These are phyloP conservation scores for Eumerus sabulonum DNA, from an alignment of 2,888 invertebrate species.

Conservation along the genomic window DNA sequence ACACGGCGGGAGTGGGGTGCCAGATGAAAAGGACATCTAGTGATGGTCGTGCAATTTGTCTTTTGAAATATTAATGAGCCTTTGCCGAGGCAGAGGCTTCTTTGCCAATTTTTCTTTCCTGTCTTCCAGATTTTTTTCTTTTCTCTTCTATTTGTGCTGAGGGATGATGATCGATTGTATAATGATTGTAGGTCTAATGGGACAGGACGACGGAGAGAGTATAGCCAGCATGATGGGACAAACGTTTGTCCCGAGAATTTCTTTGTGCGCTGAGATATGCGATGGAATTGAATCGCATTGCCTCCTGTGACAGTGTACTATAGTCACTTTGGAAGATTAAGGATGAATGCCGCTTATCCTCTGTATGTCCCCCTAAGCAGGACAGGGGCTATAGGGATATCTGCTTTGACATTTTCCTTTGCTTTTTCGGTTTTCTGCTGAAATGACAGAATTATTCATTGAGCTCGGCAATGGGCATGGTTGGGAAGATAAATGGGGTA, in stretches of 20 bases:
- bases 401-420: constrained; percentile 53
- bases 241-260: constrained; percentile 17
- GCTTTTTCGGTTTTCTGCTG: constrained; percentile 34
- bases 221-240: neutral
- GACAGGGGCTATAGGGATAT: constrained; percentile 28
- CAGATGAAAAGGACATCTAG: constrained; percentile 1
- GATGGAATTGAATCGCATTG: constrained; percentile 67
- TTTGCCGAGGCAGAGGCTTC: constrained; percentile 47
- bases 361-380: constrained; percentile 28
- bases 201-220: neutral
- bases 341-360: constrained; percentile 20
- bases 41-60: constrained; percentile 73
- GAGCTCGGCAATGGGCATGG: constrained; percentile 26
- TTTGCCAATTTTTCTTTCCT: constrained; percentile 37
- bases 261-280: constrained; percentile 36
- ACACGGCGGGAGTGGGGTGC: no score
- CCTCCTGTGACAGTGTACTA: constrained; percentile 31
- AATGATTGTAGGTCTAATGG: constrained; percentile 57
- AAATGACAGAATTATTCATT: constrained; percentile 61
- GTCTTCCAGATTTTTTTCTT: no score
- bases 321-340: constrained; percentile 54
- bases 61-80: constrained; percentile 78
- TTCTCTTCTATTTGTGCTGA: constrained; percentile 21
- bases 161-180: constrained; percentile 66
- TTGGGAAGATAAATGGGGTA: constrained; percentile 47